A percentile compares a stretch with the other conserved stretches of the same genome.
Evolutionary conservation across 2,113 vertebrate species (phyloP).

Genomic region (Notarius lentiginosus): DNA sequence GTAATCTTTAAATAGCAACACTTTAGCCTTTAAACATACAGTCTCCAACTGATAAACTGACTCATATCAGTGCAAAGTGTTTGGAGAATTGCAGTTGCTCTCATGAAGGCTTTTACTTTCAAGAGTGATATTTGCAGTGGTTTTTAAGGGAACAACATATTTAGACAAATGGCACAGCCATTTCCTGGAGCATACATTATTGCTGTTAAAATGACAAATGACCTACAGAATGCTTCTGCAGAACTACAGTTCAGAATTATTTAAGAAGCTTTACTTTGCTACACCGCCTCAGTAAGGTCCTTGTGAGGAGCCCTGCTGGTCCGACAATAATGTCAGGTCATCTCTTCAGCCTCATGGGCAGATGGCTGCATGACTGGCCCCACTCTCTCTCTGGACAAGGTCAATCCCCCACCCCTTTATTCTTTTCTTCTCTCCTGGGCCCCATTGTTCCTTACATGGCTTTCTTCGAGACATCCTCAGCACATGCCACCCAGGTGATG

Average conservation of each 20-base stretch:
- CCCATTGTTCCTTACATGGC: slow-evolving; percentile 54
- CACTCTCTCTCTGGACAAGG: slow-evolving; percentile 68
- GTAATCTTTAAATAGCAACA: slow-evolving; percentile 17
- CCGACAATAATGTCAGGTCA: slow-evolving; percentile 72
- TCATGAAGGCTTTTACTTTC: slow-evolving; percentile 5
- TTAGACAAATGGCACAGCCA: slow-evolving; percentile 27
- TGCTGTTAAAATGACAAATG: slow-evolving; percentile 12
- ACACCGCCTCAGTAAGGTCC: slow-evolving; percentile 38
- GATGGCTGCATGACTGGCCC: slow-evolving; percentile 69
- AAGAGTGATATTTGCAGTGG: slow-evolving; percentile 28
- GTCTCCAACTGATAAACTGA: slow-evolving; percentile 14
- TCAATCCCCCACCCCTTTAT: slow-evolving; percentile 63
- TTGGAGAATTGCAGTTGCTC: slow-evolving; percentile 22
- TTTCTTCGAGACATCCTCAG: slow-evolving; percentile 36
- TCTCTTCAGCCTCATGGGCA: slow-evolving; percentile 66
- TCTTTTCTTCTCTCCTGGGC: slow-evolving; percentile 54
- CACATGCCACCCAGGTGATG: slow-evolving; percentile 45
- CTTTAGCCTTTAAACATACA: slow-evolving; percentile 7
- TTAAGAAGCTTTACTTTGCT: background rate
- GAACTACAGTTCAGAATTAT: background rate
- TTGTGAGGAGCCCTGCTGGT: slow-evolving; percentile 54
- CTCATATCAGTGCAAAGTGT: slow-evolving; percentile 1
- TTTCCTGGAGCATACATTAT: background rate
- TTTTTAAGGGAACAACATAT: slow-evolving; percentile 23
- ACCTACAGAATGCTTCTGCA: background rate